Percentiles rank a stretch among this genome's conserved stretches.
Evolutionary conservation across 2,797 vertebrate species (phyloP).

Genomic region (Rhinophrynus dorsalis): DNA sequence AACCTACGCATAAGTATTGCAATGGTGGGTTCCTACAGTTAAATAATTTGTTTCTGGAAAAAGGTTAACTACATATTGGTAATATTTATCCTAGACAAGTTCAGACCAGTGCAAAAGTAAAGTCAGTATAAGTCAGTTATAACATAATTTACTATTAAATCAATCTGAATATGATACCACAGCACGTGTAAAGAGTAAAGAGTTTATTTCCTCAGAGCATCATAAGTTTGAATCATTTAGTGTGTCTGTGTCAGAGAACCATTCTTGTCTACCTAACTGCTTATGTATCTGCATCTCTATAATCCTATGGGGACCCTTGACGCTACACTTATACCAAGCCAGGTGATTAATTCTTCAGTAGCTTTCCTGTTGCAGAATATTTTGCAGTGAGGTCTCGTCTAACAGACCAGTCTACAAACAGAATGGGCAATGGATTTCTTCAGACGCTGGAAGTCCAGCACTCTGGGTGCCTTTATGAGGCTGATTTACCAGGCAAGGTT

Average conservation of each 20-base stretch:
- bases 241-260: background rate
- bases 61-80: too few species aligned
- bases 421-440: slow-evolving; percentile 6
- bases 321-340: background rate
- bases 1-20: too few species aligned
- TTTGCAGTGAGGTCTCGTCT: background rate
- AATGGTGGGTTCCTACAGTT: too few species aligned
- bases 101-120: too few species aligned
- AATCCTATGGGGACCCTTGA: background rate
- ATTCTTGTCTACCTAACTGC: background rate
- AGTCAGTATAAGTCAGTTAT: too few species aligned
- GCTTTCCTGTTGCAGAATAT: background rate
- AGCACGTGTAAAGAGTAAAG: background rate
- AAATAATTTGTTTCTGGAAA: too few species aligned
- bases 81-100: too few species aligned
- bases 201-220: background rate
- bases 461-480: background rate
- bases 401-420: slow-evolving; percentile 8
- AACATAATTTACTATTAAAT: too few species aligned
- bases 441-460: background rate
- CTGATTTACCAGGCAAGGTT: background rate
- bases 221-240: background rate
- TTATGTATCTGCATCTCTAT: background rate
- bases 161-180: too few species aligned
- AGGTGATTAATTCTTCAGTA: slow-evolving; percentile 11